Evolutionary conservation across 2,797 vertebrate genomes (phyloP), one percentile per base, ranked within the genome.

Genomic region (Smutsia gigantea): DNA sequence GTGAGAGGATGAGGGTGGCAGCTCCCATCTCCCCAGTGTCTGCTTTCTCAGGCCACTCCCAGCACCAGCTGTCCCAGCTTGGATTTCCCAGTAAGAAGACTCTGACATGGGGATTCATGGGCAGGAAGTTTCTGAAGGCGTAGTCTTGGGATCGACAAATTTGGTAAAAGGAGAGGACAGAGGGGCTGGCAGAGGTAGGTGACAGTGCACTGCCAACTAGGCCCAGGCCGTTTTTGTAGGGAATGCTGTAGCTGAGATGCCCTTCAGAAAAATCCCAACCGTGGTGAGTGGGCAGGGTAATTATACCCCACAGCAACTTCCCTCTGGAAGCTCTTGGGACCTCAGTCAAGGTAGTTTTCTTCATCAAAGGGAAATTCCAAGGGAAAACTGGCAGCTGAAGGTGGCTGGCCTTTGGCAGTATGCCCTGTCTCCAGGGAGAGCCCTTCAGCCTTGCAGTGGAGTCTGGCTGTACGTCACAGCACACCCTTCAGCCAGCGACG

Each of bases 351-450:
- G 53, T 37, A 14, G 64, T 34, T 89, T 34, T 82, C 68, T 79
- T 82, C 53, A 71, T 12, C 49, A 87, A 51, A 90, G 29, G 8
- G 25, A 34, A 93, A 29, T 49, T 86, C 6, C 34, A 63, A 96
- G 61, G 66, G 51, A 77, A 61, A 21, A 78, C 17, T 46, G 39
- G 64, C 46, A 64, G 61, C 12, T 27, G 34, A 69, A 31, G 3
- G 49, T 69, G 25, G n/a, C 57, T 25, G 39, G 13, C 4, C 29
- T n/a, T 39, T 66, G 25, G 27, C 37, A 0, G 17, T 34, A 17
- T 2, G 5, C 7, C 2, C 5, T 2, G 0, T 5, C 14, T 18
- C 2, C 14, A 4, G 23, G 21, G 10, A 11, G 7, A 71, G 74
- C 3, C 29, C 27, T 81, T 42, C 7, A n/a, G 18, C 29, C 18